A percentile compares a stretch with the other conserved stretches of the same genome.
Evolutionary conservation across 2,888 invertebrate species (phyloP).

Genomic region (Nycteola revayana): DNA sequence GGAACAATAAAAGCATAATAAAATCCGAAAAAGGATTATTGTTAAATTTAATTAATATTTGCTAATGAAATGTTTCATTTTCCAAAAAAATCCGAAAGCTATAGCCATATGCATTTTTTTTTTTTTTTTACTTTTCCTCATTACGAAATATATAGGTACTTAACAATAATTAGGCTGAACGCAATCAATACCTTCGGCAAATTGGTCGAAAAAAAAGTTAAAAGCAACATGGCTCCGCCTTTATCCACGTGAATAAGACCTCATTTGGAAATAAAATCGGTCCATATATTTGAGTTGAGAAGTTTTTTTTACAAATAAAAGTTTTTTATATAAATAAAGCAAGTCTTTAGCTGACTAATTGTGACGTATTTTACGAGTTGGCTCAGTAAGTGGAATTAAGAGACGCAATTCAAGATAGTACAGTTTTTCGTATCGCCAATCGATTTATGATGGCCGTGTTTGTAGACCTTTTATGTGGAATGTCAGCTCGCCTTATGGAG

Average conservation of each 20-base stretch:
- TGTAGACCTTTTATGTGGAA: conserved; percentile 56
- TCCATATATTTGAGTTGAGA: conserved; percentile 42
- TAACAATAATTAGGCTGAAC: conserved; percentile 35
- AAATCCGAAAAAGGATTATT: too few species aligned
- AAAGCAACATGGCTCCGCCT: conserved; percentile 37
- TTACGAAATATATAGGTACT: conserved; percentile 32
- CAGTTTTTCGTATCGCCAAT: conserved; percentile 58
- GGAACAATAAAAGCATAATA: too few species aligned
- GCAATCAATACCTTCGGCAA: conserved; percentile 39
- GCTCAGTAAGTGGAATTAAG: conserved; percentile 59
- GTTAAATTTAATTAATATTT: conserved; percentile 3
- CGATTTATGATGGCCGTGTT: conserved; percentile 65
- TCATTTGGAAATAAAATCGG: conserved; percentile 59
- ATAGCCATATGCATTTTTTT: too few species aligned
- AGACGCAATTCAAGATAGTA: conserved; percentile 63
- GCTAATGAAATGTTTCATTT: conserved; percentile 4
- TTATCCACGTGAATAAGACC: conserved; percentile 44
- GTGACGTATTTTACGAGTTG: conserved; percentile 71
- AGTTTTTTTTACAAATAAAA: conserved; percentile 44
- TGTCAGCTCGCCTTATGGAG: conserved; percentile 43
- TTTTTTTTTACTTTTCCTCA: conserved; percentile 25
- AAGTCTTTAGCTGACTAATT: conserved; percentile 69
- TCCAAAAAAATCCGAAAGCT: too few species aligned
- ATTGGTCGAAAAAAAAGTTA: conserved; percentile 33
- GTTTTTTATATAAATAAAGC: conserved; percentile 53